Evolutionary conservation across 2,797 vertebrate genomes (phyloP).

Genomic region (Orestias chungarensis): DNA sequence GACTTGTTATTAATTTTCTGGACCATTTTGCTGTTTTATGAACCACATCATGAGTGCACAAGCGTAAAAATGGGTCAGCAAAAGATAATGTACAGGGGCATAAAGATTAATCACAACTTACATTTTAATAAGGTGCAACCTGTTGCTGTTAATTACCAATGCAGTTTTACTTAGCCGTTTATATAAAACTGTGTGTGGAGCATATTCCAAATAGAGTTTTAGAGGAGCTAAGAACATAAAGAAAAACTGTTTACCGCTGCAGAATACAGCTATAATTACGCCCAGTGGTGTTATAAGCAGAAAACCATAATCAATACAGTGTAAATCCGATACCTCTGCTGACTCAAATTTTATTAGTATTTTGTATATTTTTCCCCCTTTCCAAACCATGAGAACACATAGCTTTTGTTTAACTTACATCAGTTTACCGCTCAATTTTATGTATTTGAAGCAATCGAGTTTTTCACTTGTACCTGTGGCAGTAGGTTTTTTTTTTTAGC

Average conservation of each 20-base stretch:
- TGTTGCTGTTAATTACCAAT: slow-evolving; percentile 50
- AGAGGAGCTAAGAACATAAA: neutral
- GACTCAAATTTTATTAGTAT: neutral
- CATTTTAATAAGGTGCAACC: slow-evolving; percentile 67
- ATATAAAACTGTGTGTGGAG: neutral
- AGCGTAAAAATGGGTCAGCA: slow-evolving; percentile 69
- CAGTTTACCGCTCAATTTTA: neutral
- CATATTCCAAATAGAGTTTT: slow-evolving; percentile 1
- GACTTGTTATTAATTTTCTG: slow-evolving; percentile 65
- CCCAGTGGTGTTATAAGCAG: neutral
- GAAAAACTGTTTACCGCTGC: neutral
- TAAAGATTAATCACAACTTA: slow-evolving; percentile 72
- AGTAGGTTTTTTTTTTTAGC: too few relatives aligned
- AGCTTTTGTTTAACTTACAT: neutral
- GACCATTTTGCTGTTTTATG: slow-evolving; percentile 62
- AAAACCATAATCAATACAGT: neutral
- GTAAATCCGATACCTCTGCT: neutral
- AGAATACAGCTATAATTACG: slow-evolving; percentile 1
- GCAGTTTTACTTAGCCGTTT: slow-evolving; percentile 18
- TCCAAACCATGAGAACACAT: neutral
- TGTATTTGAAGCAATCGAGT: too few relatives aligned
- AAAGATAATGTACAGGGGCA: slow-evolving; percentile 52
- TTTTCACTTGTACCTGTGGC: too few relatives aligned
- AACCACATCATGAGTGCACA: slow-evolving; percentile 50
- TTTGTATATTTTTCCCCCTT: neutral